Evolutionary conservation across 2,113 vertebrate genomes (phyloP), one percentile per base, ranked within the genome.

Genomic region (Australoheros scitulus): DNA sequence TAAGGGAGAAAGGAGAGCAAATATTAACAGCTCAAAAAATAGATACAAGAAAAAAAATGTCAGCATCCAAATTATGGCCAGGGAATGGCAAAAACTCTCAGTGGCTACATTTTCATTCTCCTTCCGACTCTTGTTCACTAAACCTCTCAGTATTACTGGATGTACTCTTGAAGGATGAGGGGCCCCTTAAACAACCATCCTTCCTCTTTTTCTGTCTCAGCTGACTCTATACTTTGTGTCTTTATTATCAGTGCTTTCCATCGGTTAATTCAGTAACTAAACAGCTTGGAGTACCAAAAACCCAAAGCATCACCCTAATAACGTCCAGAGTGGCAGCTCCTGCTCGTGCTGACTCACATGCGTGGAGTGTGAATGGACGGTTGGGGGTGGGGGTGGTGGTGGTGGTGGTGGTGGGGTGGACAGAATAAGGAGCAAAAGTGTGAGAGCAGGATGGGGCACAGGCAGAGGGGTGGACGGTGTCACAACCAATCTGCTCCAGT

Each of bases 401-500:
- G n/a, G n/a, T n/a, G n/a, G n/a, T n/a, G n/a, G n/a, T n/a, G n/a
- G 34, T 1, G 34, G 34, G 34, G 34, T 6, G 34, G 34, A 82
- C 81, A 56, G 84, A 85, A 85, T 65, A 82, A 83, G 83, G 86
- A 89, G 90, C 77, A 88, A 87, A 47, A 90, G 91, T 84, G 88
- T 89, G 82, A 89, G 87, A 83, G 81, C 83, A 89, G 84, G 82
- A 90, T n/a, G 58, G 86, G 80, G 79, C 74, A 83, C 15, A 60
- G 72, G 68, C 58, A 77, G 68, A 63, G 65, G 81, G 77, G 68
- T 17, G 79, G 83, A 58, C 74, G 10, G 85, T 91, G 93, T 92
- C 93, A 91, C 87, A 92, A 89, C 77, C 88, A 93, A 93, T 94
- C 92, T 95, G 91, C 86, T 93, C 90, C 91, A 90, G 88, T 95